Percentiles rank a stretch among this genome's conserved stretches.
Evolutionary conservation across 2,888 invertebrate species (phyloP).

Genomic region (Trypoxylon attenuatum): DNA sequence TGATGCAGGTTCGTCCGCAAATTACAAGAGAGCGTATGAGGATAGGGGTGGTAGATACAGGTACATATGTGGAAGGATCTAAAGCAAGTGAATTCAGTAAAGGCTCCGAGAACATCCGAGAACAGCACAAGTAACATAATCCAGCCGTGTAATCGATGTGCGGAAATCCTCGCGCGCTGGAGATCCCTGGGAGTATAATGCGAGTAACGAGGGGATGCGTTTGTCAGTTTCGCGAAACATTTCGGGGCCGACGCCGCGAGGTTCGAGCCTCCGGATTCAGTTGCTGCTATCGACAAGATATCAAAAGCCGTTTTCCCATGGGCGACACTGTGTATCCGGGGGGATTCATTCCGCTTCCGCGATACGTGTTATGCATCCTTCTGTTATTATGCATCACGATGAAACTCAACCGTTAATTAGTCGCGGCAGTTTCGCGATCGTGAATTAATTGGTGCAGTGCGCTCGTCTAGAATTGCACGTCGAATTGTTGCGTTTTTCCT

Average conservation of each 20-base stretch:
- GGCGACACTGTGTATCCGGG: too few species aligned
- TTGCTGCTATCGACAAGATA: slow-evolving; percentile 52
- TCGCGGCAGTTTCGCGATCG: not conserved
- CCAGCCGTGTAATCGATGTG: too few species aligned
- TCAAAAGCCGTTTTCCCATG: slow-evolving; percentile 45
- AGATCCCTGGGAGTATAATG: too few species aligned
- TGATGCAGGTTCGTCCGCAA: too few species aligned
- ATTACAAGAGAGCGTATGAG: too few species aligned
- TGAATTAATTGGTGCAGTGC: slow-evolving; percentile 25
- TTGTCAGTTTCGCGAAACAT: slow-evolving; percentile 30
- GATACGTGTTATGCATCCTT: slow-evolving; percentile 24
- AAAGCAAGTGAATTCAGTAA: too few species aligned
- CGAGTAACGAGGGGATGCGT: not conserved
- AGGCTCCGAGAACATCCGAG: too few species aligned
- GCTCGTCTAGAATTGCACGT: not conserved
- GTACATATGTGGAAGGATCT: too few species aligned
- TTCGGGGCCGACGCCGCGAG: slow-evolving; percentile 11
- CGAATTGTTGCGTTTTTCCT: not conserved
- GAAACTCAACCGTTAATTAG: slow-evolving; percentile 44
- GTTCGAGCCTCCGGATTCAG: not conserved
- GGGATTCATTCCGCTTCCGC: too few species aligned
- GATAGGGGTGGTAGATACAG: too few species aligned
- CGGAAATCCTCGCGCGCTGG: too few species aligned
- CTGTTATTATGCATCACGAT: slow-evolving; percentile 33
- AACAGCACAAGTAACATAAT: too few species aligned